A percentile compares a stretch with the other conserved stretches of the same genome.
phyloP scores from a whole-genome alignment of 2,888 invertebrate species.

The Drosophila vallismaia region DNA sequence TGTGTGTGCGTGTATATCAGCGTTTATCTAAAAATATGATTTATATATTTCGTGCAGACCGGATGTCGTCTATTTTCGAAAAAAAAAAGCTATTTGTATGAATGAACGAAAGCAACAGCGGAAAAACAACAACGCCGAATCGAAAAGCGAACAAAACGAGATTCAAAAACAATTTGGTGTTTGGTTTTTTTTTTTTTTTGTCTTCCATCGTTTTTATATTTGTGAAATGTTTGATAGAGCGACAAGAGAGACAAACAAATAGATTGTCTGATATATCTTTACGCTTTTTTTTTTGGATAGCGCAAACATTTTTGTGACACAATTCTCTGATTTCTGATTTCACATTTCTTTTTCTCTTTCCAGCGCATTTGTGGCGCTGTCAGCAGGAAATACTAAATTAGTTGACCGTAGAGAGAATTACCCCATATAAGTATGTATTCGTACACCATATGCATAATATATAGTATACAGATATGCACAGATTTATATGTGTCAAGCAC shows the following conservation, averaged over 20 bases:
- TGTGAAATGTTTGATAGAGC: constrained; percentile 50
- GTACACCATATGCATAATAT: constrained; percentile 14
- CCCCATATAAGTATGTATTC: constrained; percentile 45
- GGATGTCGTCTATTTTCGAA: constrained; percentile 82
- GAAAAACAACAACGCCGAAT: constrained; percentile 22
- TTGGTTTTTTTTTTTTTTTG: constrained; percentile 45
- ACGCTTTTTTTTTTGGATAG: constrained; percentile 16
- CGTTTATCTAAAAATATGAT: constrained; percentile 77
- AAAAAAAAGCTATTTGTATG: constrained; percentile 47
- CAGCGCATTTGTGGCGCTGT: constrained; percentile 65
- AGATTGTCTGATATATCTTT: constrained; percentile 29
- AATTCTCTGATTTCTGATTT: constrained; percentile 37
- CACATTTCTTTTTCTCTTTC: constrained; percentile 15
- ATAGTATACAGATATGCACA: constrained; percentile 9
- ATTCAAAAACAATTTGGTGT: constrained; percentile 56
- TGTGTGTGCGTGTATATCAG: constrained; percentile 50
- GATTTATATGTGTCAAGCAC: constrained; percentile 59
- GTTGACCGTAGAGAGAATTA: constrained; percentile 73
- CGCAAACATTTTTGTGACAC: constrained; percentile 47
- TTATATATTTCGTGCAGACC: constrained; percentile 76
- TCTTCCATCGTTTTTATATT: constrained; percentile 11
- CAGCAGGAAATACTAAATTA: constrained; percentile 81
- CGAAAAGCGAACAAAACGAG: constrained; percentile 26
- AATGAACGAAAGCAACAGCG: constrained; percentile 45
- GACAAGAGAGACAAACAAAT: constrained; percentile 35